Evolutionary conservation across 2,888 invertebrate species (phyloP).

Genomic region (Myopa tessellatipennis): DNA sequence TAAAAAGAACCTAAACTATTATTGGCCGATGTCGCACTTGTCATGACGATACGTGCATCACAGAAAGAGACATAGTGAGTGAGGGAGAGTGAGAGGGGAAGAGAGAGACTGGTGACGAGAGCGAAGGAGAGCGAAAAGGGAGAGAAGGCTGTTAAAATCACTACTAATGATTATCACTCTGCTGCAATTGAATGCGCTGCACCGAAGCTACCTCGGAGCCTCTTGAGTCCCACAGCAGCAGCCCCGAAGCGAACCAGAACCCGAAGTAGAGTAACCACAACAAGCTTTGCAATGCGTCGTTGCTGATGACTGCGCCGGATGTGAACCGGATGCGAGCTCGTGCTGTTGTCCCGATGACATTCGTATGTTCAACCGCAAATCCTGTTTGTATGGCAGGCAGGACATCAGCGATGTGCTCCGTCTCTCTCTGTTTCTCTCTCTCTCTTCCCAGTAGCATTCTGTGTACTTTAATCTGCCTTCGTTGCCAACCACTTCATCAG

Average conservation of each 20-base stretch:
- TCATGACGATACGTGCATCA: too few species aligned
- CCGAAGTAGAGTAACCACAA: neutral
- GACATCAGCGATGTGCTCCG: neutral
- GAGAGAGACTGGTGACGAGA: too few species aligned
- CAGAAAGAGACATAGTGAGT: neutral
- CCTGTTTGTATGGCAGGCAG: constrained; percentile 15
- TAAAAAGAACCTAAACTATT: too few species aligned
- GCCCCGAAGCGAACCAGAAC: neutral
- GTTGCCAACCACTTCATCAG: too few species aligned
- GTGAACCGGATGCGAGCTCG: neutral
- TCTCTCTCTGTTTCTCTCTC: neutral
- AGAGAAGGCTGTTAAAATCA: too few species aligned
- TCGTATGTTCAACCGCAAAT: constrained; percentile 26
- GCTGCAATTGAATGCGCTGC: neutral
- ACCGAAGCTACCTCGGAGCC: neutral
- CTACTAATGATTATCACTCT: too few species aligned
- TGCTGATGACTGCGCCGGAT: too few species aligned
- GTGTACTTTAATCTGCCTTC: too few species aligned
- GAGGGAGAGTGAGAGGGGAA: neutral
- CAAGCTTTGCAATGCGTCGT: neutral
- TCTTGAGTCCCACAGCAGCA: neutral
- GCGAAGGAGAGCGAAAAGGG: too few species aligned
- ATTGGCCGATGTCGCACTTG: too few species aligned
- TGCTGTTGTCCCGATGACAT: constrained; percentile 4
- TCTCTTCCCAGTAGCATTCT: neutral